Conservation (phyloP, 2,797 vertebrate species). For the Delichon dasypus region DNA sequence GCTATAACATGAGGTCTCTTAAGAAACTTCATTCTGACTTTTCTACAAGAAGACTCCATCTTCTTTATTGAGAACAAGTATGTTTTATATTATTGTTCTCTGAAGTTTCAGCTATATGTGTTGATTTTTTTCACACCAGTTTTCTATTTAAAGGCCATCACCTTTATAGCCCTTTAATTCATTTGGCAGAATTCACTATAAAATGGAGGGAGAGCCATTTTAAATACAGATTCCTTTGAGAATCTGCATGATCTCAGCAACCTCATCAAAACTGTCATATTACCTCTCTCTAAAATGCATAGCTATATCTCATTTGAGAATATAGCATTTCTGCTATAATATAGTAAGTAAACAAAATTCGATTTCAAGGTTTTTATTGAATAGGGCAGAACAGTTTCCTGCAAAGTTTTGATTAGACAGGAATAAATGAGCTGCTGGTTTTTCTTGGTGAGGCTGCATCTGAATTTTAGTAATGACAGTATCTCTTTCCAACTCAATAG, state of each 20-base stretch:
- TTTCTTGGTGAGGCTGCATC: neutral
- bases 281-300: neutral
- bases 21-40: neutral
- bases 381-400: neutral
- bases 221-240: neutral
- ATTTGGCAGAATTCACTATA: neutral
- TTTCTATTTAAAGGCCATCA: neutral
- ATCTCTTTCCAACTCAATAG: neutral
- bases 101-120: neutral
- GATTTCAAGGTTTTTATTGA: neutral
- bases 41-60: neutral
- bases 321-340: neutral
- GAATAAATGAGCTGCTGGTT: neutral
- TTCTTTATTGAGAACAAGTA: neutral
- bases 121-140: neutral
- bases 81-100: neutral
- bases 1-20: neutral
- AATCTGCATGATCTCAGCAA: neutral
- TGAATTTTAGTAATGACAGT: neutral
- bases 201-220: neutral
- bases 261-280: neutral
- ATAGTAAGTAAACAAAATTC: neutral
- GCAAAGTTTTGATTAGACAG: neutral
- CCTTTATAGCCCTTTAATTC: neutral
- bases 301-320: neutral